Conservation (phyloP, 2,113 vertebrate genomes). For the Eptesicus fuscus region DNA sequence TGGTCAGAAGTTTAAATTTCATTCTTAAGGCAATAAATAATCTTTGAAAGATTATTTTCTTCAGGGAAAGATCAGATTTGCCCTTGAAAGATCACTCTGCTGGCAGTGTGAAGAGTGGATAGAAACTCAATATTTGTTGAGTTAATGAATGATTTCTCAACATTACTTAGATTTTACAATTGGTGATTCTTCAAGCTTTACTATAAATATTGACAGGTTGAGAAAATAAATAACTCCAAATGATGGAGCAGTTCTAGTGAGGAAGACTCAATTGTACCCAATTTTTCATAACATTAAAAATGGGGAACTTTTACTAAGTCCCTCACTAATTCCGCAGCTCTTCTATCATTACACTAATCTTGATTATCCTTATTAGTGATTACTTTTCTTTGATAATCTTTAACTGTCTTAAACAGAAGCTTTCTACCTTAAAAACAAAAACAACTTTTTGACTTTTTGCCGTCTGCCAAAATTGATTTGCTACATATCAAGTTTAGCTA, state of each 20-base stretch:
- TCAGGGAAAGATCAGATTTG: constrained; percentile 26
- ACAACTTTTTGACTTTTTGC: constrained; percentile 67
- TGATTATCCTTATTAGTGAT: constrained; percentile 33
- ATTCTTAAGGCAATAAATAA: background rate
- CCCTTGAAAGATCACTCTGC: constrained; percentile 43
- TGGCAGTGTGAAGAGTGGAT: background rate
- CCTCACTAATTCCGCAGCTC: background rate
- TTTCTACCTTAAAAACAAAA: constrained; percentile 68
- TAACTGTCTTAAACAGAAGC: constrained; percentile 54
- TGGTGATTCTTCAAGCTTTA: constrained; percentile 64
- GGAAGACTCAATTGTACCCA: background rate
- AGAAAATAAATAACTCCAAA: constrained; percentile 58
- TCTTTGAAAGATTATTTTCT: constrained; percentile 45
- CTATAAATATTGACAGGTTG: constrained; percentile 64
- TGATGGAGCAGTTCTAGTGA: constrained; percentile 25
- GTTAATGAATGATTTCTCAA: constrained; percentile 62
- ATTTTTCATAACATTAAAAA: constrained; percentile 45
- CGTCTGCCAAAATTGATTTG: constrained; percentile 69
- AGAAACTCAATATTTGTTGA: constrained; percentile 50
- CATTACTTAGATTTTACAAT: constrained; percentile 48
- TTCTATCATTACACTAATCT: background rate
- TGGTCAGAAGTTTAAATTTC: background rate
- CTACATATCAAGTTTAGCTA: constrained; percentile 58
- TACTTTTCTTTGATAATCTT: constrained; percentile 43
- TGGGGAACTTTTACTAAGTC: background rate